Evolutionary conservation across 2,113 vertebrate genomes (phyloP).

Genomic region (Aegotheles bennettii): DNA sequence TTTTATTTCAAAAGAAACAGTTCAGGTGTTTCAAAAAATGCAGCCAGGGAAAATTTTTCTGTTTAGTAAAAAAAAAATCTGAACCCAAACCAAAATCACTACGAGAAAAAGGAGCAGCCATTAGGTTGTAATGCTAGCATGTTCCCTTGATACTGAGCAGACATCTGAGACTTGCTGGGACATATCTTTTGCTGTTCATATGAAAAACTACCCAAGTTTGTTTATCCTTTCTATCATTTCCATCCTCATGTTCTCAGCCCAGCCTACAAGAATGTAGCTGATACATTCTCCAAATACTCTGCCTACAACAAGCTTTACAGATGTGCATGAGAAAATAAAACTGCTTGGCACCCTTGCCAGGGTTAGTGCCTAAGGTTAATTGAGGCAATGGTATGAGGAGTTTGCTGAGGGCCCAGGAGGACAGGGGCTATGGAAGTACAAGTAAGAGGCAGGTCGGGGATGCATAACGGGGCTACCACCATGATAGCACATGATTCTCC

Average conservation of each 20-base stretch:
- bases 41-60: not conserved
- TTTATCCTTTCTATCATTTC: not conserved
- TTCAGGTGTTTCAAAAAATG: not conserved
- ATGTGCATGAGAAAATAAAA: not conserved
- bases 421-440: rapidly evolving
- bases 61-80: not conserved
- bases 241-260: not conserved
- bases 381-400: not conserved
- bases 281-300: not conserved
- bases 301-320: not conserved
- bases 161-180: not conserved
- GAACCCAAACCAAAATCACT: not conserved
- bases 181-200: not conserved
- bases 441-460: not conserved
- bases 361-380: not conserved
- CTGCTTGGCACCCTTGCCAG: not conserved
- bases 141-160: not conserved
- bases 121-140: not conserved
- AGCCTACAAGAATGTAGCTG: rapidly evolving
- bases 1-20: not conserved
- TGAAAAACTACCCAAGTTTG: not conserved
- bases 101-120: not conserved
- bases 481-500: rapidly evolving
- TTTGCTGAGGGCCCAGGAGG: rapidly evolving
- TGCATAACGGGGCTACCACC: not conserved